Base-by-base conservation (phyloP, 2,797 vertebrate genomes). In the Prionace glauca region DNA sequence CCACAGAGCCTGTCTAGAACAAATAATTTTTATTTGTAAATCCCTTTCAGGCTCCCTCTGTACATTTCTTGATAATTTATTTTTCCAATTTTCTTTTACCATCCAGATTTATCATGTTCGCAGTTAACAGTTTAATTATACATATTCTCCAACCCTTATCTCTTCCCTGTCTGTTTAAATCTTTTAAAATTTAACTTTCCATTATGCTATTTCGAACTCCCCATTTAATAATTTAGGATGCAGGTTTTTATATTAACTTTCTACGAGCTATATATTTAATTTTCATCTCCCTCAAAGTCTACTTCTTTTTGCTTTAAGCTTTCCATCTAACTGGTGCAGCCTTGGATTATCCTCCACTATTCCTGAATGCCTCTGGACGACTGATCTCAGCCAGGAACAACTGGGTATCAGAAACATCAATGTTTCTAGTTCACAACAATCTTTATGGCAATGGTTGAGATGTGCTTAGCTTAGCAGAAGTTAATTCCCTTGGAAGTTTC, bases 61-160 rank as follows among this genome's bases (percentile, higher is more conserved):
- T 4, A 65, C 60, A 29, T 56, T 50, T 87, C 86, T 20, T 36
- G 5, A 7, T 91, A 91, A 91, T 22, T 91, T 91, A 7, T 24
- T 91, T 20, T 91, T 18, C 26, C 14, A 45, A 86, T 20, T 87
- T 56, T 87, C 22, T 29, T 26, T 87, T 56, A 3, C 60, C 60
- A 65, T 91, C 56, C 29, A 11, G 88, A 91, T 65, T 91, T 65
- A 65, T 65, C 88, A 65, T 9, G 65, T 91, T 62, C 20, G 88
- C 88, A 91, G 29, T 91, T 65, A 91, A 65, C n/a, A 65, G 18
- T 91, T 91, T 60, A 88, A 56, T 56, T 88, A 56, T 91, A 29
- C 65, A 91, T 10, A n/a, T 91, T 91, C 88, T n/a, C 16, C 29
- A 18, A n/a, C 88, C 32, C 29, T 62, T 65, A 91, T 65, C 32